phyloP scores from a whole-genome alignment of 2,113 vertebrate genomes.

The Illadopsis cleaveri region DNA sequence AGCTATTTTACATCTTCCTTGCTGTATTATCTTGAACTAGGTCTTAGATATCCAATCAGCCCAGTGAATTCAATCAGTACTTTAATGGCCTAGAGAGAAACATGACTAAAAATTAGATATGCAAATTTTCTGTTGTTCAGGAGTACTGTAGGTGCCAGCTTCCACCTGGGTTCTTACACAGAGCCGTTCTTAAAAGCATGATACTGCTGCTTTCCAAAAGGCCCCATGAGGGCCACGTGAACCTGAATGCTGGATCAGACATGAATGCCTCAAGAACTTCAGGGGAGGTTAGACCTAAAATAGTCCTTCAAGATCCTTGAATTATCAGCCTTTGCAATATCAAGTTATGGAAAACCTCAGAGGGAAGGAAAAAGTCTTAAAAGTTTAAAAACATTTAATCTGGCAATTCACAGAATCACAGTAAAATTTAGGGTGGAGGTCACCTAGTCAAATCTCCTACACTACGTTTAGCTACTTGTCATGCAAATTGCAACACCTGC shows the following conservation, averaged over 20 bases:
- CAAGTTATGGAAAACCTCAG: background rate
- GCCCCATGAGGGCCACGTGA: accelerated
- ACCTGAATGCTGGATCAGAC: background rate
- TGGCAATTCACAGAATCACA: background rate
- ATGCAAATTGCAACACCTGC: background rate
- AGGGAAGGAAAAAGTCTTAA: background rate
- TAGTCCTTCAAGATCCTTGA: background rate
- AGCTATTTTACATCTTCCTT: background rate
- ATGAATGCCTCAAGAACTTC: background rate
- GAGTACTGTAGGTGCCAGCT: background rate
- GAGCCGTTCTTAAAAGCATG: background rate
- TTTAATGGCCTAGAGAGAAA: background rate
- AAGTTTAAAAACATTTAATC: too few relatives aligned
- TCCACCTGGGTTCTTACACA: background rate
- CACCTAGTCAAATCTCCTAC: background rate
- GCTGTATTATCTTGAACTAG: background rate
- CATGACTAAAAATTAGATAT: background rate
- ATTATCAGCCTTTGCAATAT: background rate
- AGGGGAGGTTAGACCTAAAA: background rate
- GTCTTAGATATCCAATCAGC: background rate
- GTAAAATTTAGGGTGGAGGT: background rate
- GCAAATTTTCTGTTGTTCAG: background rate
- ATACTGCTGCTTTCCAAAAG: background rate
- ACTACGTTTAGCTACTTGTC: background rate
- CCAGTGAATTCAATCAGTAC: background rate